Evolutionary conservation across 2,888 invertebrate genomes (phyloP).

Genomic region (Monoplex corrugatus): DNA sequence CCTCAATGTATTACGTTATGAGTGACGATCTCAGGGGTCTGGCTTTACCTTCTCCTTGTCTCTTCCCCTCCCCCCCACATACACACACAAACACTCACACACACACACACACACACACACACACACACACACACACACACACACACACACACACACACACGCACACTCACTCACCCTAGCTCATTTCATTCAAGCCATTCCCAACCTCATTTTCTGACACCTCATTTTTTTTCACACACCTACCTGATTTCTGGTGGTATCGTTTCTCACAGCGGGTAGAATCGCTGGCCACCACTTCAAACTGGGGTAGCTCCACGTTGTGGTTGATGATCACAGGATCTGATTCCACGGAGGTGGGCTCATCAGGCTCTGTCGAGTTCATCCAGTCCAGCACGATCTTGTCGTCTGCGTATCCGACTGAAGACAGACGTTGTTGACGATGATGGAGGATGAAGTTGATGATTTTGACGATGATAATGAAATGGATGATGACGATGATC

Average conservation of each 20-base stretch:
- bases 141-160: not conserved
- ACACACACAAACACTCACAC: not conserved
- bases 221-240: no score
- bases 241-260: conserved; percentile 68
- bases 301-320: conserved; percentile 68
- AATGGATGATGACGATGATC: no score
- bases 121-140: not conserved
- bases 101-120: not conserved
- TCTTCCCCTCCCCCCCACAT: not conserved
- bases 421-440: conserved; percentile 49
- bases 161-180: not conserved
- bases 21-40: no score
- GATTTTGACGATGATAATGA: no score
- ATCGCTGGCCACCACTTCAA: conserved; percentile 62
- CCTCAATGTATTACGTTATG: no score
- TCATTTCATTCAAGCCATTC: no score
- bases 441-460: not conserved
- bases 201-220: no score
- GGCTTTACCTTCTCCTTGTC: not conserved
- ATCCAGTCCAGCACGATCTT: conserved; percentile 68
- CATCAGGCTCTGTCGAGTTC: conserved; percentile 57
- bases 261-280: conserved; percentile 59
- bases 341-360: conserved; percentile 3
- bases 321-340: conserved; percentile 61
- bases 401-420: conserved; percentile 93